Conservation (phyloP, 2,113 vertebrate genomes). For the Caloenas nicobarica region DNA sequence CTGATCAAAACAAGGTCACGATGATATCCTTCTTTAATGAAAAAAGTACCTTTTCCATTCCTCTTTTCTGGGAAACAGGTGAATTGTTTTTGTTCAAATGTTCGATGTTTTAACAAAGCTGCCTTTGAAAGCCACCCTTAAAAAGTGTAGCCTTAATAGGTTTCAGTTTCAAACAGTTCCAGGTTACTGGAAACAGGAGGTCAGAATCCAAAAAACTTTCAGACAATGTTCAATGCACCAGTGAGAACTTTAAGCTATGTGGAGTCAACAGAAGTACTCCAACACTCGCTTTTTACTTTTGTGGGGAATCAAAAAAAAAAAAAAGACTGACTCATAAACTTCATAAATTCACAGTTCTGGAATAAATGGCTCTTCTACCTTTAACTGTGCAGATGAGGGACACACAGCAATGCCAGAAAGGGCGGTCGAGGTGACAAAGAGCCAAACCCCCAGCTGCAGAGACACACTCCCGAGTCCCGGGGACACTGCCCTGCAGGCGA, state of each 20-base stretch:
- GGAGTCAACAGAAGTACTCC: background rate
- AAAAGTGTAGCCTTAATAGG: background rate
- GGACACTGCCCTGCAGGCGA: too few species aligned
- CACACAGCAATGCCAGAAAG: background rate
- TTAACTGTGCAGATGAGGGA: background rate
- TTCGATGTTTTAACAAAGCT: background rate
- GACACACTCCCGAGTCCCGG: too few species aligned
- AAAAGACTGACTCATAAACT: background rate
- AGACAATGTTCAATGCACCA: background rate
- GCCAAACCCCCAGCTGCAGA: background rate
- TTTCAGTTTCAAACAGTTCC: background rate
- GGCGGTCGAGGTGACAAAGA: background rate
- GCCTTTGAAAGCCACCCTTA: background rate
- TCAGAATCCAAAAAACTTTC: conserved; percentile 5
- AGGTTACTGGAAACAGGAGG: background rate
- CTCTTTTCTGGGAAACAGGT: background rate
- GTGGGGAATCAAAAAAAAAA: too few species aligned
- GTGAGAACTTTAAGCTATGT: background rate
- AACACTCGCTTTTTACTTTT: background rate
- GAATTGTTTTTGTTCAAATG: background rate
- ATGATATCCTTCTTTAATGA: background rate
- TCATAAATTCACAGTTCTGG: background rate
- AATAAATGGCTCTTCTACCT: background rate
- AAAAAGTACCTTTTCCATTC: background rate
- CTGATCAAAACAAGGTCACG: conserved; percentile 45